Conservation (phyloP, 2,113 vertebrate species). For the Limanda limanda region DNA sequence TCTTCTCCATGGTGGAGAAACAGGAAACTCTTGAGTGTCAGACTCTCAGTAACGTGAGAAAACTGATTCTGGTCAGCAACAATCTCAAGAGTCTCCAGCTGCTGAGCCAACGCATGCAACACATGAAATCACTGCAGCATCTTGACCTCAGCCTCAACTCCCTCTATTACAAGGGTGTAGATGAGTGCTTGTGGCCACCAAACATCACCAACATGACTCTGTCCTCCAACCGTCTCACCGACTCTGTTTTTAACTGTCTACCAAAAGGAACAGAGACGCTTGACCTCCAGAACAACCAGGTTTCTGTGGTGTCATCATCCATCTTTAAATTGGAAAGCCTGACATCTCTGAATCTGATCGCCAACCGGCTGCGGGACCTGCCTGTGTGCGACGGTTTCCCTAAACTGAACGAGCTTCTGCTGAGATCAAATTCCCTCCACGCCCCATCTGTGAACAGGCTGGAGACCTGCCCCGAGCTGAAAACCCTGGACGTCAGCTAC, state of each 20-base stretch:
- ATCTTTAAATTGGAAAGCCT: conserved; percentile 76
- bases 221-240: conserved; percentile 83
- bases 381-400: conserved; percentile 80
- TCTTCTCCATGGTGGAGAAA: conserved; percentile 77
- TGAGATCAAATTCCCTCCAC: conserved; percentile 82
- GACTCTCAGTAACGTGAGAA: conserved; percentile 74
- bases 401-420: conserved; percentile 76
- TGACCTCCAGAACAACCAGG: conserved; percentile 84
- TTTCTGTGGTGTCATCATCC: conserved; percentile 75
- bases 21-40: conserved; percentile 70
- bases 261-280: conserved; percentile 78
- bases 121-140: conserved; percentile 83
- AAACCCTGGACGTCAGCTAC: conserved; percentile 76
- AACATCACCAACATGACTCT: conserved; percentile 83
- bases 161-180: conserved; percentile 73
- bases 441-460: conserved; percentile 76
- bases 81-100: conserved; percentile 82
- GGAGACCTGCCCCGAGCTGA: conserved; percentile 79
- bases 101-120: conserved; percentile 79
- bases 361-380: conserved; percentile 85
- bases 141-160: conserved; percentile 88
- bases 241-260: conserved; percentile 86
- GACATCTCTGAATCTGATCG: conserved; percentile 85
- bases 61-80: conserved; percentile 83
- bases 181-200: conserved; percentile 81